Percentiles rank a stretch among this genome's conserved stretches.
Evolutionary conservation across 2,113 vertebrate species (phyloP).

Genomic region (Microtus montanus): DNA sequence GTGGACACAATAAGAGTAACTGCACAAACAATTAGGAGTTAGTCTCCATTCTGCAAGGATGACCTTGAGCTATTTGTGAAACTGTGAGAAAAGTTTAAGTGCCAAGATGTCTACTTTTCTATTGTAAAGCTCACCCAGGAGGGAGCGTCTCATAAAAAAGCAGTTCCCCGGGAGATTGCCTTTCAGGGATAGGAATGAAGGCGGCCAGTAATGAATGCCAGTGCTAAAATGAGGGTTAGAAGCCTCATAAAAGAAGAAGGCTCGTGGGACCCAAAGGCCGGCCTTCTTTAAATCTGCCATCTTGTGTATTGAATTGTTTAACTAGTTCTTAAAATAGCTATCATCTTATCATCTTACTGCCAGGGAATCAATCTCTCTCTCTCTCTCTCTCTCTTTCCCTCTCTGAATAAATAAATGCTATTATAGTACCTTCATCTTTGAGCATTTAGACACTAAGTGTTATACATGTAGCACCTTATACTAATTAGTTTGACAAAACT

Average conservation of each 20-base stretch:
- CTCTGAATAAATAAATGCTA: not conserved
- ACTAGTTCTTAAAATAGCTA: conserved; percentile 56
- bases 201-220: conserved; percentile 50
- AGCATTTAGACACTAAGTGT: not conserved
- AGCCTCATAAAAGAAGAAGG: conserved; percentile 45
- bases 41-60: conserved; percentile 50
- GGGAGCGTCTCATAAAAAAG: conserved; percentile 49
- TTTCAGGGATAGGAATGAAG: conserved; percentile 53
- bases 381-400: not conserved
- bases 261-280: conserved; percentile 33
- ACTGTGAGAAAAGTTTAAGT: conserved; percentile 47
- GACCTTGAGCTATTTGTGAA: conserved; percentile 63
- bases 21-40: conserved; percentile 63
- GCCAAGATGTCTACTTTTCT: conserved; percentile 45
- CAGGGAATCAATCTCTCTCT: conserved; percentile 36
- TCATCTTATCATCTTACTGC: conserved; percentile 55
- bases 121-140: conserved; percentile 31
- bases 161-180: conserved; percentile 20
- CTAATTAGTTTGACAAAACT: not conserved
- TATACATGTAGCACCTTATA: not conserved
- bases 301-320: conserved; percentile 53
- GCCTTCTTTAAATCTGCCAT: conserved; percentile 56
- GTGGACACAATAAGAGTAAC: conserved; percentile 73
- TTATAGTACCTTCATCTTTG: not conserved
- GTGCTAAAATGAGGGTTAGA: conserved; percentile 59